Evolutionary conservation across 2,113 vertebrate genomes (phyloP).

Genomic region (Dicrurus megarhynchus): DNA sequence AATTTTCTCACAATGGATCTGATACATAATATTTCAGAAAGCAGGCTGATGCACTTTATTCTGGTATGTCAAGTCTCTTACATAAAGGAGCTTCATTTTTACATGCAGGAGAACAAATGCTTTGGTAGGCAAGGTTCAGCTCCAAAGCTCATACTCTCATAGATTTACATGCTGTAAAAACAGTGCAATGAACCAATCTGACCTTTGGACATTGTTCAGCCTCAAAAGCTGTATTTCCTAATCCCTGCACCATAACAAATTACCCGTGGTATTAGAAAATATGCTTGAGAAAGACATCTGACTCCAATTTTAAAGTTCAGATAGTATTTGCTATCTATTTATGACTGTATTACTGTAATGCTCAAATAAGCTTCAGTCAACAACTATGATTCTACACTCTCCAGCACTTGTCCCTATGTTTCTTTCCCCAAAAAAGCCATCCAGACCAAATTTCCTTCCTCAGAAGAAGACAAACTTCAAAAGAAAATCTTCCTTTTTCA

Average conservation of each 20-base stretch:
- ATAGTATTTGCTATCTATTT: not conserved
- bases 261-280: not conserved
- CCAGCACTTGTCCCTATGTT: not conserved
- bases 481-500: not conserved
- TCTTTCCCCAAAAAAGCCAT: not conserved
- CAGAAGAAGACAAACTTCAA: not conserved
- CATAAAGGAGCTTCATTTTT: not conserved
- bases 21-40: not conserved
- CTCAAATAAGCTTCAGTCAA: not conserved
- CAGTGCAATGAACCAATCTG: not conserved
- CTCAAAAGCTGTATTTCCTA: not conserved
- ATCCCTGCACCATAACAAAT: not conserved
- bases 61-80: not conserved
- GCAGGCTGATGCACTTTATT: not conserved
- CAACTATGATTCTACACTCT: not conserved
- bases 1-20: constrained; percentile 40
- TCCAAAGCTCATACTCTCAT: not conserved
- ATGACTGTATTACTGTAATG: not conserved
- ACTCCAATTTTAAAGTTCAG: not conserved
- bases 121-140: not conserved
- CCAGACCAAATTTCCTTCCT: not conserved
- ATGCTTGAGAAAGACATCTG: not conserved
- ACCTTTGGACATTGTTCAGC: not conserved
- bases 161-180: not conserved
- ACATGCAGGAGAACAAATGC: not conserved